phyloP scores from a whole-genome alignment of 2,888 invertebrate species.

The Tachina lurida region DNA sequence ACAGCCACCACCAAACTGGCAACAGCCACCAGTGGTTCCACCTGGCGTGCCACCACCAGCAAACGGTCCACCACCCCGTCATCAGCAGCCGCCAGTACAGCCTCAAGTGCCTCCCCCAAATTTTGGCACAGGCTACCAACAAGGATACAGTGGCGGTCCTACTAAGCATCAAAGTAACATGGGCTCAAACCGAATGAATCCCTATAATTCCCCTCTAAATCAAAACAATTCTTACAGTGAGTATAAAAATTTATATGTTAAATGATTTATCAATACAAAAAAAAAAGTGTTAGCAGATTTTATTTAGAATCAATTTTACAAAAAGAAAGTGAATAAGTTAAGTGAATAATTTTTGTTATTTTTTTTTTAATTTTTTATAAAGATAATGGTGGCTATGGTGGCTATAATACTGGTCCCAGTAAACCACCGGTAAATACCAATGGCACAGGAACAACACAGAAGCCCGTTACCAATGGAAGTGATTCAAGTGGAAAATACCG shows the following conservation, averaged over 20 bases:
- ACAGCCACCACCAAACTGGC: slow-evolving; percentile 74
- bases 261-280: neutral
- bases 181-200: slow-evolving; percentile 88
- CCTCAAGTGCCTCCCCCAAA: slow-evolving; percentile 75
- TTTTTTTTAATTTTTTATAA: neutral
- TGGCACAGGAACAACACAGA: slow-evolving; percentile 72
- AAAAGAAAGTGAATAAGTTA: neutral
- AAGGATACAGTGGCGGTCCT: slow-evolving; percentile 92
- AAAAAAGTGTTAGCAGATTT: too few species aligned
- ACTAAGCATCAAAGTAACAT: slow-evolving; percentile 87
- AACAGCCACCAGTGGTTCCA: slow-evolving; percentile 71
- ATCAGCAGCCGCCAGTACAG: slow-evolving; percentile 68
- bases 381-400: slow-evolving; percentile 75
- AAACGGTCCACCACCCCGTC: slow-evolving; percentile 71
- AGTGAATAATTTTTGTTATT: neutral
- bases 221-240: slow-evolving; percentile 73
- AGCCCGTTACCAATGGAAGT: slow-evolving; percentile 75
- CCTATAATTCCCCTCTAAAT: slow-evolving; percentile 82
- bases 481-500: slow-evolving; percentile 75
- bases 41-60: slow-evolving; percentile 71
- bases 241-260: slow-evolving; percentile 48
- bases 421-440: slow-evolving; percentile 74
- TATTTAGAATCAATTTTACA: too few species aligned
- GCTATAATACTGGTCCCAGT: slow-evolving; percentile 73
- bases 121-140: slow-evolving; percentile 89